Evolutionary conservation across 2,888 invertebrate species (phyloP).

Genomic region (Drosophila falleni): DNA sequence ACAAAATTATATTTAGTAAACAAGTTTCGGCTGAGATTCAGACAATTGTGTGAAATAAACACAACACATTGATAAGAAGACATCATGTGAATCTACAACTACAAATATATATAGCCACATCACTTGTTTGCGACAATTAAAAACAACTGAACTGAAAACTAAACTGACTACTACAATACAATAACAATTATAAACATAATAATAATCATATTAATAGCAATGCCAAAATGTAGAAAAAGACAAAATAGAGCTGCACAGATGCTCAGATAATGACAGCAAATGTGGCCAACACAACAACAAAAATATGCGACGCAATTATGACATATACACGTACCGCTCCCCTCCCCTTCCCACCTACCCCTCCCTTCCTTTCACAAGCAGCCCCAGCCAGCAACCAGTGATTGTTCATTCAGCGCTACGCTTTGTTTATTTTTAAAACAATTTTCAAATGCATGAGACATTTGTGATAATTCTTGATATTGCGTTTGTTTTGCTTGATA

Average conservation of each 20-base stretch:
- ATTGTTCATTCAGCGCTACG: constrained; percentile 21
- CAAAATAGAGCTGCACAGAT: constrained; percentile 55
- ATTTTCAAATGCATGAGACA: constrained; percentile 44
- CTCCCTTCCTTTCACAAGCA: not conserved
- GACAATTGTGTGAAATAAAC: constrained; percentile 14
- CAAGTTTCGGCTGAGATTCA: not conserved
- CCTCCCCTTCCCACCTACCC: not conserved
- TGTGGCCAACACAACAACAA: constrained; percentile 33
- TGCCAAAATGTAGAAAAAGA: constrained; percentile 23
- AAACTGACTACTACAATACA: constrained; percentile 11
- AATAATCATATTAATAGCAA: constrained; percentile 61
- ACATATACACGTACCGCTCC: constrained; percentile 24
- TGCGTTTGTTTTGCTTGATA: constrained; percentile 26
- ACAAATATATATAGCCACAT: constrained; percentile 39
- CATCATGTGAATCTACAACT: constrained; percentile 4
- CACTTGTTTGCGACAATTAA: constrained; percentile 20
- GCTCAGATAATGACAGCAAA: constrained; percentile 43
- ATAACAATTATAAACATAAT: constrained; percentile 43
- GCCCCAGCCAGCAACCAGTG: constrained; percentile 1
- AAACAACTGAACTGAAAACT: constrained; percentile 17
- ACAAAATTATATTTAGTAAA: not conserved
- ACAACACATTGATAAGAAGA: constrained; percentile 17
- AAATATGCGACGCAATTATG: constrained; percentile 69
- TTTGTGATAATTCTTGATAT: constrained; percentile 35
- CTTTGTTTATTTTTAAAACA: constrained; percentile 66